Evolutionary conservation across 2,113 vertebrate genomes (phyloP).

Genomic region (Suricata suricatta): DNA sequence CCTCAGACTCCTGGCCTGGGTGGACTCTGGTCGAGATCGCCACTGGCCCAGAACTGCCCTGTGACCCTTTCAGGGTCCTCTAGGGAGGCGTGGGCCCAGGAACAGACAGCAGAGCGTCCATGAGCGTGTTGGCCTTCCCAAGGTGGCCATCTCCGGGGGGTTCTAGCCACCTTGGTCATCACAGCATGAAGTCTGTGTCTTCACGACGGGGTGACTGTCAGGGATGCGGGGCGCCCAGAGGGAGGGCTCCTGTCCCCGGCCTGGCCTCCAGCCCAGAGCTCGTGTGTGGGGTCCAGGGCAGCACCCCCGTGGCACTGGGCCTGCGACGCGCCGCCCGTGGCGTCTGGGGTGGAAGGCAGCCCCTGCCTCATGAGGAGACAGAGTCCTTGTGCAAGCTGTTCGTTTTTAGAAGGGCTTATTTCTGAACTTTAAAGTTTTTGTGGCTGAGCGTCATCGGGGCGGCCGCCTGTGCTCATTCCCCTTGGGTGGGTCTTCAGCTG

Average conservation of each 20-base stretch:
- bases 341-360: neutral
- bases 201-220: accelerated
- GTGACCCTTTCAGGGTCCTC: neutral
- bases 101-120: neutral
- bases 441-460: neutral
- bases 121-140: accelerated
- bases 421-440: neutral
- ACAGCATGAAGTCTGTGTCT: neutral
- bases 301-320: neutral
- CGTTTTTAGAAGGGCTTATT: slow-evolving; percentile 31
- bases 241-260: neutral
- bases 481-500: neutral
- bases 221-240: neutral
- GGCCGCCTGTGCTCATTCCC: neutral
- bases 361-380: neutral
- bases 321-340: accelerated
- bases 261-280: neutral
- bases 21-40: neutral
- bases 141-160: accelerated
- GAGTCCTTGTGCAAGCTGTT: neutral
- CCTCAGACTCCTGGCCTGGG: neutral
- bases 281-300: no score
- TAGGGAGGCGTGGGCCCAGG: neutral
- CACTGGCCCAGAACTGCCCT: neutral
- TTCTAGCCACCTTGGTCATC: neutral